Evolutionary conservation across 2,797 vertebrate genomes (phyloP).

Genomic region (Luscinia luscinia): DNA sequence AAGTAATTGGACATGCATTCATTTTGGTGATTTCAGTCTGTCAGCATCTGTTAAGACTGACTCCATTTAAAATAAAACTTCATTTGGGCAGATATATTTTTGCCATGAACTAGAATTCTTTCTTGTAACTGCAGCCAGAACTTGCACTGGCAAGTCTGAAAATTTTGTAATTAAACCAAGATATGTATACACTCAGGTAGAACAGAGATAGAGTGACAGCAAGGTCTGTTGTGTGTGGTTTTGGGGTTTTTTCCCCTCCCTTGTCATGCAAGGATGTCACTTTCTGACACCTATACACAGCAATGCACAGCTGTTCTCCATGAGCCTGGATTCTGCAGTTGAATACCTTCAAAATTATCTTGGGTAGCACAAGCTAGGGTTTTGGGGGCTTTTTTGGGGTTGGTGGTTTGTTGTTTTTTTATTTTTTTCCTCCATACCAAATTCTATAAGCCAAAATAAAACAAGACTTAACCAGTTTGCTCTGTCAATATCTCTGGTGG

Average conservation of each 20-base stretch:
- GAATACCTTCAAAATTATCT: neutral
- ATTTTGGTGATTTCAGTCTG: neutral
- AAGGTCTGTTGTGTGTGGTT: neutral
- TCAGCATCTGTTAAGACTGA: conserved; percentile 79
- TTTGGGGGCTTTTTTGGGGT: too few relatives aligned
- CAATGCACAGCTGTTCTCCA: neutral
- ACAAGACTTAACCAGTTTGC: neutral
- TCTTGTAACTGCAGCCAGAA: neutral
- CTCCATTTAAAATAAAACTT: conserved; percentile 50
- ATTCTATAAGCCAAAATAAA: neutral
- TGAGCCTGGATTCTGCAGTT: neutral
- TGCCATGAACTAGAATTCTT: neutral
- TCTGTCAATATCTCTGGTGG: neutral
- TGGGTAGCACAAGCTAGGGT: neutral
- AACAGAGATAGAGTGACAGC: neutral
- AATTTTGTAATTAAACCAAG: neutral
- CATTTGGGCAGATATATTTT: neutral
- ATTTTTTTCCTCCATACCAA: neutral
- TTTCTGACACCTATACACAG: neutral
- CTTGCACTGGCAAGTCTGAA: neutral
- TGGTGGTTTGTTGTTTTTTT: too few relatives aligned
- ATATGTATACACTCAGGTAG: neutral
- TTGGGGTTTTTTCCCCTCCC: neutral
- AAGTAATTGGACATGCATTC: neutral
- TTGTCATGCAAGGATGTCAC: neutral